Evolutionary conservation across 2,797 vertebrate species (phyloP).

Genomic region (Danio kyathit): DNA sequence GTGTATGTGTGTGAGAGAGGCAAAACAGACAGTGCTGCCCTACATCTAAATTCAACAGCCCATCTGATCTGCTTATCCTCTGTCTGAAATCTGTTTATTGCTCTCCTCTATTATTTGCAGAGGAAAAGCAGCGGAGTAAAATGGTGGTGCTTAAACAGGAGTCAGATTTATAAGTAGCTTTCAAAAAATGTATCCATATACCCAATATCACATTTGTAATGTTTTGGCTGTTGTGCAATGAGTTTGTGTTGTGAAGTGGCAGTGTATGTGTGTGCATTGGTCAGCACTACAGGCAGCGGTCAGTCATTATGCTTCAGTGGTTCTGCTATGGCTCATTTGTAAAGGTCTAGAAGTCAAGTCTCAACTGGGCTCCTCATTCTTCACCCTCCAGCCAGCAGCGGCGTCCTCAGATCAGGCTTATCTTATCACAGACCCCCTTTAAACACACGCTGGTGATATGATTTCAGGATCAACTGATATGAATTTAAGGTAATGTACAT

Average conservation of each 20-base stretch:
- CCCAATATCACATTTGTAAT: neutral
- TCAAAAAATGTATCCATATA: neutral
- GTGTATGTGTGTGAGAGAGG: conserved; percentile 1
- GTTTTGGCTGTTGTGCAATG: neutral
- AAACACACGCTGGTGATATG: neutral
- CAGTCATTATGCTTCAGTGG: conserved; percentile 34
- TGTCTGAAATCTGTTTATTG: conserved; percentile 28
- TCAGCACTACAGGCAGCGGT: conserved; percentile 40
- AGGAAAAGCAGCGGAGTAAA: neutral
- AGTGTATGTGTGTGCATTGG: conserved; percentile 1
- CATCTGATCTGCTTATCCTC: conserved; percentile 42
- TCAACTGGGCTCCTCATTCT: conserved; percentile 31
- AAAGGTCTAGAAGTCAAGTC: conserved; percentile 43
- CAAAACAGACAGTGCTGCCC: conserved; percentile 11
- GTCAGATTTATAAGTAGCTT: conserved; percentile 6
- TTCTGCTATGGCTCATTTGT: conserved; percentile 47
- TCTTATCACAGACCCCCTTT: conserved; percentile 16
- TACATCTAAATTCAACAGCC: conserved; percentile 33
- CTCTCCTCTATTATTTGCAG: conserved; percentile 16
- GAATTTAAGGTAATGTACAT: neutral
- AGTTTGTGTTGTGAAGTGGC: neutral
- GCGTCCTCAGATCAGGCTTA: conserved; percentile 21
- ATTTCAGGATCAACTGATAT: neutral
- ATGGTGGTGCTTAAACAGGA: neutral
- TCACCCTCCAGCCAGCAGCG: neutral